Conservation (phyloP, 2,113 vertebrate genomes). For the Amia ocellicauda region DNA sequence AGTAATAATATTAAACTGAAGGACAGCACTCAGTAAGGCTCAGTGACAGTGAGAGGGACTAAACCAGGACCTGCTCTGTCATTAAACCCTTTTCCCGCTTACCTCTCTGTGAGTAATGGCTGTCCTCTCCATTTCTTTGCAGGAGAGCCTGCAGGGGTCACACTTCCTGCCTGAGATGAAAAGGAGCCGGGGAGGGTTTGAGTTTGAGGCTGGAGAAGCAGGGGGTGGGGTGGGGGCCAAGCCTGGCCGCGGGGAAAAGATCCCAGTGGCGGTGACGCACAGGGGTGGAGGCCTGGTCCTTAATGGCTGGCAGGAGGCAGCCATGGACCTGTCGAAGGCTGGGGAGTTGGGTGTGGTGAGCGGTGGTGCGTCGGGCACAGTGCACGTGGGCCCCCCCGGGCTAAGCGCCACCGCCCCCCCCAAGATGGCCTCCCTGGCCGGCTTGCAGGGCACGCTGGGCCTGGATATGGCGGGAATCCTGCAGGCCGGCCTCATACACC, state of each 20-base stretch:
- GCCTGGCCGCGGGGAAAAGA: slow-evolving; percentile 67
- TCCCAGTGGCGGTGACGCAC: slow-evolving; percentile 60
- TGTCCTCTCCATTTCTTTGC: slow-evolving; percentile 62
- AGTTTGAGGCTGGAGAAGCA: slow-evolving; percentile 79
- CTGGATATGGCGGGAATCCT: slow-evolving; percentile 94
- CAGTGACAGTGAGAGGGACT: no score
- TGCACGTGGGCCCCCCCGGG: slow-evolving; percentile 52
- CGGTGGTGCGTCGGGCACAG: slow-evolving; percentile 40
- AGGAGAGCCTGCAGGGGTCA: slow-evolving; percentile 85
- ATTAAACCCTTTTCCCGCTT: no score
- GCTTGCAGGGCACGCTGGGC: slow-evolving; percentile 76
- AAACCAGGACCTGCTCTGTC: no score
- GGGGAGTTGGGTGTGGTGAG: slow-evolving; percentile 60
- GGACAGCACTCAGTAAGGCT: no score
- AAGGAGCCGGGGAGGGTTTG: slow-evolving; percentile 74
- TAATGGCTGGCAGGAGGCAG: slow-evolving; percentile 91
- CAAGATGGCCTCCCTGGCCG: slow-evolving; percentile 74
- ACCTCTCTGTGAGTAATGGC: no score
- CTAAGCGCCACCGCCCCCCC: slow-evolving; percentile 67
- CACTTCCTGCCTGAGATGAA: slow-evolving; percentile 82
- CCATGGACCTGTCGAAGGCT: slow-evolving; percentile 85
- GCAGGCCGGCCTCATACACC: slow-evolving; percentile 94
- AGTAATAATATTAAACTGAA: no score
- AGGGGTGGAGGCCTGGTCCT: slow-evolving; percentile 70
- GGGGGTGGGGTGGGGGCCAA: no score